Percentiles rank a stretch among this genome's conserved stretches.
phyloP scores from a whole-genome alignment of 1,140 invertebrate genomes.

The Mylabris phalerata region DNA sequence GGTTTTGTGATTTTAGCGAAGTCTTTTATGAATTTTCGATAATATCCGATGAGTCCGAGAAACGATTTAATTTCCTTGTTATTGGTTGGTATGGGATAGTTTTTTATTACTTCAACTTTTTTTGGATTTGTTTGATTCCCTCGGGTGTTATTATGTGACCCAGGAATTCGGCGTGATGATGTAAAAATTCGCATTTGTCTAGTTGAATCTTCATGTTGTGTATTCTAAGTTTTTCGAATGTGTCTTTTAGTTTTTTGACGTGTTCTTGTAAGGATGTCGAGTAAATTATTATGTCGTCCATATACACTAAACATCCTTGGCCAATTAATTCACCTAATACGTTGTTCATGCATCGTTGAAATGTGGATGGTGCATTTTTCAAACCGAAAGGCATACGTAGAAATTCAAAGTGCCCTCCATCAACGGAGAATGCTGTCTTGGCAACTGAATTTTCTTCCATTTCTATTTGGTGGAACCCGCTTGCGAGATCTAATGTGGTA shows the following conservation, averaged over 20 bases:
- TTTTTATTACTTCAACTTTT: too few species aligned
- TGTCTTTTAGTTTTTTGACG: too few species aligned
- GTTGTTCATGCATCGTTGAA: neutral
- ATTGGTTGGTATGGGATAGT: too few species aligned
- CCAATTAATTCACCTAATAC: neutral
- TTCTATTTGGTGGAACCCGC: slow-evolving; percentile 4
- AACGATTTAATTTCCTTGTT: too few species aligned
- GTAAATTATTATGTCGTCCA: slow-evolving; percentile 29
- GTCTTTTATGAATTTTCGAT: too few species aligned
- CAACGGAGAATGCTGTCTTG: slow-evolving; percentile 1
- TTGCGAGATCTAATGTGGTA: slow-evolving; percentile 3
- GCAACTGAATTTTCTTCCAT: neutral
- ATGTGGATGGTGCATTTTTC: slow-evolving; percentile 5
- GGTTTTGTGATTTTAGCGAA: too few species aligned
- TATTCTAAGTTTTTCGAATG: too few species aligned
- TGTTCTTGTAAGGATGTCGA: too few species aligned
- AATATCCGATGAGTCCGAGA: too few species aligned
- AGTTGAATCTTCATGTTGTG: neutral
- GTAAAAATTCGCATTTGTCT: slow-evolving; percentile 42
- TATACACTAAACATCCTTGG: slow-evolving; percentile 27
- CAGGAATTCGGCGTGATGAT: too few species aligned
- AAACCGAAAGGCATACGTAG: slow-evolving; percentile 1
- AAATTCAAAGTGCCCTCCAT: slow-evolving; percentile 1
- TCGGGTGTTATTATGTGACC: slow-evolving; percentile 22
- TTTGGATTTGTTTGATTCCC: too few species aligned